These are phyloP conservation scores for Syngnathus acus DNA, from an alignment of 2,797 vertebrate species.

Conservation along the genomic window DNA sequence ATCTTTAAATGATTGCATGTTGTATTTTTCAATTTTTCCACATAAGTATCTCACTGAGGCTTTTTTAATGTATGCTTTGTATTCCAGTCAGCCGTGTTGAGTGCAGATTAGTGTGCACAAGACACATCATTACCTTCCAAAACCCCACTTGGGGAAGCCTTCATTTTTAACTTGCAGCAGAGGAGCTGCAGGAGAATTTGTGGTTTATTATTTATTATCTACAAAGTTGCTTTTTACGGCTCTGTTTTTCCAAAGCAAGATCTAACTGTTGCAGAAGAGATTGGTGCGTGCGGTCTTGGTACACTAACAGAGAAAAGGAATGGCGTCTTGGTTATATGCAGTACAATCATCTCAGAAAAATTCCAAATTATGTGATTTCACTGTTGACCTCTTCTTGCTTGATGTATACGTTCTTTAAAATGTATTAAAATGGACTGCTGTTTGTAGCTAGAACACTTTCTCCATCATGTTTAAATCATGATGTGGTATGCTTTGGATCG, in stretches of 20 bases:
- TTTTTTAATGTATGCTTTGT: neutral
- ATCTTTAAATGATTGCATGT: neutral
- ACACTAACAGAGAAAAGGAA: too few relatives aligned
- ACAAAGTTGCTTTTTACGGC: slow-evolving; percentile 3
- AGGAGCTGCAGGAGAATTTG: neutral
- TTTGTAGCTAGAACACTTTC: neutral
- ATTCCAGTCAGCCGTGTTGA: neutral
- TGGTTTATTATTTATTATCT: neutral
- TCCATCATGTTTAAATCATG: neutral
- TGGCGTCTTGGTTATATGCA: too few relatives aligned
- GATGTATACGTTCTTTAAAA: too few relatives aligned
- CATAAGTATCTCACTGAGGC: neutral
- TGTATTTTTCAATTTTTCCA: neutral
- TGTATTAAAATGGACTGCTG: too few relatives aligned
- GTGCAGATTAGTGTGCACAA: slow-evolving; percentile 1
- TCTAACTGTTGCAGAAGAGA: neutral
- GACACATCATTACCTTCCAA: neutral
- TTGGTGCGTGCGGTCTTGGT: neutral
- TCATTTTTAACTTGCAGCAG: slow-evolving; percentile 38
- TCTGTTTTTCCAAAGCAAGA: neutral
- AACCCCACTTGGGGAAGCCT: slow-evolving; percentile 16
- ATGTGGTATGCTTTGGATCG: too few relatives aligned
- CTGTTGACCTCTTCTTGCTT: too few relatives aligned
- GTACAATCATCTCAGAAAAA: too few relatives aligned
- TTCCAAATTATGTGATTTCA: too few relatives aligned